Base-by-base conservation (phyloP, 1,140 invertebrate genomes). In the roundworm (Caenorhabditis elegans) region DNA sequence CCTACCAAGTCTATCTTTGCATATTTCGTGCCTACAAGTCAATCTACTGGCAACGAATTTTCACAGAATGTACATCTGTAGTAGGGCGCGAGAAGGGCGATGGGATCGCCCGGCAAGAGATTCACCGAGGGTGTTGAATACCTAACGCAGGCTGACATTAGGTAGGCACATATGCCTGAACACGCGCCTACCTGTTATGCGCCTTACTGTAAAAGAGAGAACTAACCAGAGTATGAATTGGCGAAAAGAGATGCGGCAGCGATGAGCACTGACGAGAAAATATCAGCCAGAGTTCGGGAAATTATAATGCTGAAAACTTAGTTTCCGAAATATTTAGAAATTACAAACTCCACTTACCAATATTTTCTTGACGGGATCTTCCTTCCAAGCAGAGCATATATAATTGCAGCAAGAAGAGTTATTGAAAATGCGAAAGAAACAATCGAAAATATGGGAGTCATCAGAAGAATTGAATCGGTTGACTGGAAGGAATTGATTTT, bases 321-420 rank as follows among this genome's bases (percentile, higher is more conserved):
- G n/a, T 13, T 28, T 10, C 49, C 26, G 43, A 49, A 48, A 17
- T 26, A 11, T n/a, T n/a, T n/a, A n/a, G n/a, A n/a, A 70, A 70
- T 43, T 5, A 70, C 8, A 31, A 70, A 31, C 15, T 6, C 17
- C 8, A 70, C 53, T 65, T n/a, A 79, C 78, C 51, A 28, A 48
- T 79, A 79, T 47, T 79, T 79, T 22, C 78, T 79, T 15, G 78
- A 79, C 46, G 78, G 78, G 36, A 79, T 60, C 47, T 55, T 53
- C 24, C 78, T 79, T 39, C 78, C 13, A 26, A 79, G 36, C 15
- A 79, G 39, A 28, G 78, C 53, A 47, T 22, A 60, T 2, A 55
- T 6, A 19, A 79, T 79, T 34, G 55, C 51, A 17, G 26, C 19
- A 11, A 79, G 5, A 28, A 79, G 53, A 19, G 39, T 31, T 31